Conservation (phyloP, 2,113 vertebrate genomes). For the Urocolius indicus region DNA sequence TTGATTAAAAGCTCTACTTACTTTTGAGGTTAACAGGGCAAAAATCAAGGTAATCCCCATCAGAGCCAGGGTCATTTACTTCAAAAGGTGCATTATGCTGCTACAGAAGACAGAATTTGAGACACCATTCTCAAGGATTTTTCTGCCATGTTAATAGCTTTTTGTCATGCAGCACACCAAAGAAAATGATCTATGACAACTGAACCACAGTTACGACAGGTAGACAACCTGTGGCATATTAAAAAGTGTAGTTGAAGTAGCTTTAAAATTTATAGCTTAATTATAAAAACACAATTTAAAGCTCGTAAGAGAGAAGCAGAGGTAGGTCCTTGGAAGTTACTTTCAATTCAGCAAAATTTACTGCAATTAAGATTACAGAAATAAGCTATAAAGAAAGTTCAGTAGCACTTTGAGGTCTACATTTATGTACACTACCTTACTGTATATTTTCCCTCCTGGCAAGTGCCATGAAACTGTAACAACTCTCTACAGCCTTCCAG, state of each 20-base stretch:
- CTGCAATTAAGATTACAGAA: constrained; percentile 19
- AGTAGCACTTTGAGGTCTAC: neutral
- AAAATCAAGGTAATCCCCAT: neutral
- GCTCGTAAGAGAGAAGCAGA: neutral
- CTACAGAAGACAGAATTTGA: neutral
- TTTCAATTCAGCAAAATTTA: constrained; percentile 43
- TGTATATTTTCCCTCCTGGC: neutral
- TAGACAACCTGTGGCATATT: constrained; percentile 37
- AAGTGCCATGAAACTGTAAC: neutral
- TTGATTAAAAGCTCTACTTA: neutral
- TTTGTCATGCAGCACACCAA: neutral
- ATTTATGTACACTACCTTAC: neutral
- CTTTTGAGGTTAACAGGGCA: neutral
- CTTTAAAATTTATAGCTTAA: constrained; percentile 50
- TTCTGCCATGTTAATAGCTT: neutral
- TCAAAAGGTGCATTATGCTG: neutral
- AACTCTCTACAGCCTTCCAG: neutral
- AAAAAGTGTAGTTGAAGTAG: neutral
- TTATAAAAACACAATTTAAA: constrained; percentile 57
- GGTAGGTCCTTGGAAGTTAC: neutral
- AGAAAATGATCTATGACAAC: neutral
- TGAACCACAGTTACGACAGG: neutral
- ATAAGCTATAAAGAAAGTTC: constrained; percentile 20
- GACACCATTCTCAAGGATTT: neutral
- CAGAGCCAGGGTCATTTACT: neutral